Conservation (phyloP, 2,113 vertebrate genomes). For the Cichladusa arquata region DNA sequence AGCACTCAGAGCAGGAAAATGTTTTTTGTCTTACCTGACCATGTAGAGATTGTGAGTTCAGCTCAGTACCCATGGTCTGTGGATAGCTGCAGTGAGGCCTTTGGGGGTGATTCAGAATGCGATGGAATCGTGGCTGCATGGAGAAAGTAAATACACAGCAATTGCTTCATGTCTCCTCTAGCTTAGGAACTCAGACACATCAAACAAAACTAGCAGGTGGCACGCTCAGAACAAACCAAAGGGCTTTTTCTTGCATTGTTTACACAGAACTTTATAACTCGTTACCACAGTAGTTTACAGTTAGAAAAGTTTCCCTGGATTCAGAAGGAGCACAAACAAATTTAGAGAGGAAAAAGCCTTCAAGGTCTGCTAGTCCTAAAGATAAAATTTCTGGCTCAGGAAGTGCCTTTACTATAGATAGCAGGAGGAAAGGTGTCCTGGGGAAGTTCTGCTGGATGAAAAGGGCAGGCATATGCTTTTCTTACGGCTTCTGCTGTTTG, state of each 20-base stretch:
- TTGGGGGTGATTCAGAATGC: not conserved
- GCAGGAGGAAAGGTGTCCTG: conserved; percentile 10
- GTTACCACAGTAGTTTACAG: not conserved
- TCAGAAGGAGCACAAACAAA: not conserved
- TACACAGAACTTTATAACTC: not conserved
- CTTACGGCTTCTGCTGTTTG: not conserved
- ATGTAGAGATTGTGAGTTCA: not conserved
- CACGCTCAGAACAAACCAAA: not conserved
- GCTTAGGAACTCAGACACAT: not conserved
- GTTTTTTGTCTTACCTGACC: not conserved
- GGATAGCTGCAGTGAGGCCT: not conserved
- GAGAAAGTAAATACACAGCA: not conserved
- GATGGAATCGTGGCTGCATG: not conserved
- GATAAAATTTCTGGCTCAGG: conserved; percentile 35
- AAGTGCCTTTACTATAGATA: conserved; percentile 20
- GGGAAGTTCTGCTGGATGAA: not conserved
- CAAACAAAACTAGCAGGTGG: conserved; percentile 2
- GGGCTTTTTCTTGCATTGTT: not conserved
- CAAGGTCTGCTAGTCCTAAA: conserved; percentile 39
- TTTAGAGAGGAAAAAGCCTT: not conserved
- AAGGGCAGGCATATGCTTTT: conserved; percentile 3
- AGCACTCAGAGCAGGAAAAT: not conserved
- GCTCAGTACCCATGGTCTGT: not conserved
- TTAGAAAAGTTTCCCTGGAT: not conserved
- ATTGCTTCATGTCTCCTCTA: not conserved